phyloP scores from a whole-genome alignment of 2,797 vertebrate genomes.

The Danio jaintianensis region DNA sequence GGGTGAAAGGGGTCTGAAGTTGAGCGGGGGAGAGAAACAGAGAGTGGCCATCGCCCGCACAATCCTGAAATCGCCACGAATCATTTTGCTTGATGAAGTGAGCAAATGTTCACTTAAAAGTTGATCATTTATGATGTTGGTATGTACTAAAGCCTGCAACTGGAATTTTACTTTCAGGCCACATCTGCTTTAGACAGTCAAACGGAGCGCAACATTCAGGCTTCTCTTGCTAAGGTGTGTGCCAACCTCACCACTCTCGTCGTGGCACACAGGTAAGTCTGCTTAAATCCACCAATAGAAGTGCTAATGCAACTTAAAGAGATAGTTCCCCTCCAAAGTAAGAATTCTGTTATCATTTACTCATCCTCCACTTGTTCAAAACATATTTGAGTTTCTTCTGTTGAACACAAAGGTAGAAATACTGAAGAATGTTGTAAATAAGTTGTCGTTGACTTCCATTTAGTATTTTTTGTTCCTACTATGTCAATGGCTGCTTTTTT shows the following conservation, averaged over 20 bases:
- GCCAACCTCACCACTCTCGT: slow-evolving; percentile 86
- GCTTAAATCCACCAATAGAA: background rate
- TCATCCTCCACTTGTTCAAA: too few species aligned
- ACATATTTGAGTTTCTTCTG: too few species aligned
- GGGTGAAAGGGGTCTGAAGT: slow-evolving; percentile 89
- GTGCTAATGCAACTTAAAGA: background rate
- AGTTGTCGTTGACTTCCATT: too few species aligned
- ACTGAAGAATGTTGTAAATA: too few species aligned
- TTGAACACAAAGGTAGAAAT: too few species aligned
- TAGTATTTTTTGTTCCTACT: too few species aligned
- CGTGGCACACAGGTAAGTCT: slow-evolving; percentile 88
- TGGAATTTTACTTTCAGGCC: slow-evolving; percentile 73
- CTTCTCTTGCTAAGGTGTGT: slow-evolving; percentile 87
- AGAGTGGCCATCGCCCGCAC: slow-evolving; percentile 90
- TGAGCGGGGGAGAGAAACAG: slow-evolving; percentile 93
- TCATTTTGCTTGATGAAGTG: slow-evolving; percentile 75
- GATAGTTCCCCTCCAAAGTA: background rate
- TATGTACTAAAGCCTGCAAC: background rate
- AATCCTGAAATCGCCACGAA: slow-evolving; percentile 75
- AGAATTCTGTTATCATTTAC: too few species aligned
- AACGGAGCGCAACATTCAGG: slow-evolving; percentile 90
- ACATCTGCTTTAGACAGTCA: slow-evolving; percentile 90
- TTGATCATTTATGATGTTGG: background rate
- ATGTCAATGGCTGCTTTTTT: too few species aligned
- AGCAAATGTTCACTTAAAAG: slow-evolving; percentile 1